phyloP scores from a whole-genome alignment of 2,888 invertebrate genomes.

The Callosobruchus maculatus region DNA sequence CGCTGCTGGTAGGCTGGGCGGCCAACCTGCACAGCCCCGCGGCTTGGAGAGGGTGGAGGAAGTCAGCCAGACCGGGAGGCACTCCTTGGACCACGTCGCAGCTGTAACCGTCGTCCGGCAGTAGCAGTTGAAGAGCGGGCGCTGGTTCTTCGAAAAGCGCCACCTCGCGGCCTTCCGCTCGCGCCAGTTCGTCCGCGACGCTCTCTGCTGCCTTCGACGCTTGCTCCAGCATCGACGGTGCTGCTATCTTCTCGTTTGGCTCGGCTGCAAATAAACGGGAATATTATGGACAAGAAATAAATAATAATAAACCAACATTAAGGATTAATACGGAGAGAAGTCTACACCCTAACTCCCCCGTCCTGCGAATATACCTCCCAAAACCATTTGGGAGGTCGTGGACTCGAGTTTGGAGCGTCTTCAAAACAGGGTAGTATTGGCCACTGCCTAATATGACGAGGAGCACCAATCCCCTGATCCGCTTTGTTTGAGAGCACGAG shows the following conservation, averaged over 20 bases:
- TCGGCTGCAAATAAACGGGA: slow-evolving; percentile 35
- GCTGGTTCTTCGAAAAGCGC: slow-evolving; percentile 89
- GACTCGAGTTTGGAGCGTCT: no score
- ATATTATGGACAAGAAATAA: no score
- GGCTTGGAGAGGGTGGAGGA: slow-evolving; percentile 76
- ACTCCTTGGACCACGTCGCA: slow-evolving; percentile 89
- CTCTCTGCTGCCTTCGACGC: slow-evolving; percentile 78
- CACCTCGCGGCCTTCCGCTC: slow-evolving; percentile 85
- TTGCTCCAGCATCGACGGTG: slow-evolving; percentile 62
- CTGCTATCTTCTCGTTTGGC: slow-evolving; percentile 51
- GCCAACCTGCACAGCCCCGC: slow-evolving; percentile 87
- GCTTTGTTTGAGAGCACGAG: no score
- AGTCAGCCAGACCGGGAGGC: slow-evolving; percentile 88
- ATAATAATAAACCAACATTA: no score
- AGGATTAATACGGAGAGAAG: no score
- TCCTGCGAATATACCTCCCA: no score
- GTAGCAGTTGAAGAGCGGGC: slow-evolving; percentile 82
- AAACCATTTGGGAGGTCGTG: no score
- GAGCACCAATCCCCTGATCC: no score
- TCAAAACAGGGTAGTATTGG: no score
- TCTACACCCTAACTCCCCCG: no score
- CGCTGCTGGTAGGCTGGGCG: slow-evolving; percentile 85
- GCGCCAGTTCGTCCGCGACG: slow-evolving; percentile 86
- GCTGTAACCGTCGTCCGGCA: slow-evolving; percentile 93
- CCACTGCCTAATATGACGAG: no score